A percentile compares a stretch with the other conserved stretches of the same genome.
phyloP scores from a whole-genome alignment of 2,888 invertebrate genomes.

The Girardia tigrina region DNA sequence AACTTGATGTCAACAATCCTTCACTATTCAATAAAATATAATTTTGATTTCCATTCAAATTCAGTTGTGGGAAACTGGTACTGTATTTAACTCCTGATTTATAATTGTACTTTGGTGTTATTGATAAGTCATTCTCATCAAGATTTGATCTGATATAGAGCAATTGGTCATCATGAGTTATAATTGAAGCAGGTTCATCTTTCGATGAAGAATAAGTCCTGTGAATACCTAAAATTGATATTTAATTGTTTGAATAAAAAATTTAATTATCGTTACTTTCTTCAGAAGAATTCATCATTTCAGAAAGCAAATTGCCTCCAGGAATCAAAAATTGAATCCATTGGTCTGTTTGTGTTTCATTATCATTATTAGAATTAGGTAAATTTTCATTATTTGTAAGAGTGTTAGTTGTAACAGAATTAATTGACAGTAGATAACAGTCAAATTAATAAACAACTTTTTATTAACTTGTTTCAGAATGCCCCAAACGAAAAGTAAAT shows the following conservation, averaged over 20 bases:
- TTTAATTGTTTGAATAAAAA: no score
- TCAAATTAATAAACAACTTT: no score
- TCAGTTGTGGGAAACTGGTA: not conserved
- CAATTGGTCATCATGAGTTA: not conserved
- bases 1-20: not conserved
- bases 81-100: not conserved
- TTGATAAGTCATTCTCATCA: not conserved
- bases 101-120: not conserved
- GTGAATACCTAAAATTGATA: no score
- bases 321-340: slow-evolving; percentile 64
- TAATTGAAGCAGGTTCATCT: not conserved
- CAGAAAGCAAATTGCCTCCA: not conserved
- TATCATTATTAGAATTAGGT: slow-evolving; percentile 42
- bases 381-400: slow-evolving; percentile 28
- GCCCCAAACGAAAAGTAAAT: no score
- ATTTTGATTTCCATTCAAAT: not conserved
- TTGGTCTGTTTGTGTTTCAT: slow-evolving; percentile 57
- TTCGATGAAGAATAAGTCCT: no score
- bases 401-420: slow-evolving; percentile 55
- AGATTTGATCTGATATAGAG: not conserved
- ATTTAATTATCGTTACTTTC: no score
- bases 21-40: not conserved
- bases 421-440: slow-evolving; percentile 76
- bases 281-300: not conserved
- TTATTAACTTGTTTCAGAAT: no score